Conservation (phyloP, 2,113 vertebrate species). For the Rafetus swinhoei region DNA sequence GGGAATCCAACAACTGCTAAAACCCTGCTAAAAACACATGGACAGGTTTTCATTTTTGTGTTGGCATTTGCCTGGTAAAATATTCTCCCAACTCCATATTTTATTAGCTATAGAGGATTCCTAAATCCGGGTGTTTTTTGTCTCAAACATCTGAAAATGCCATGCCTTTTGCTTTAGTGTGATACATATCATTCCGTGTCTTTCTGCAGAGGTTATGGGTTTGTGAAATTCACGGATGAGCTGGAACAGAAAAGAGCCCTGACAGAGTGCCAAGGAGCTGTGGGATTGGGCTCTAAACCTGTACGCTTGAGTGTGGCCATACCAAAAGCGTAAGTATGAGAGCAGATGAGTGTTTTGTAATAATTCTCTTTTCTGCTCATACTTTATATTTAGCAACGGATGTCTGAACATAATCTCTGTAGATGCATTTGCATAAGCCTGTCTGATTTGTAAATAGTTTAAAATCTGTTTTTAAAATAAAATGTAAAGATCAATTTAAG, state of each 20-base stretch:
- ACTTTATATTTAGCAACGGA: background rate
- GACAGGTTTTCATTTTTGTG: background rate
- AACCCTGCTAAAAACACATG: background rate
- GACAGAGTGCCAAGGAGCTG: conserved; percentile 90
- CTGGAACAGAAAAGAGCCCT: conserved; percentile 90
- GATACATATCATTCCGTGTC: background rate
- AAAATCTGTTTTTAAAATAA: background rate
- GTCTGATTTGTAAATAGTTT: background rate
- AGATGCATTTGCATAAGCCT: background rate
- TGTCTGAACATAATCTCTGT: background rate
- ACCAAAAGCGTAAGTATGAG: conserved; percentile 88
- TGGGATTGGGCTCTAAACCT: conserved; percentile 89
- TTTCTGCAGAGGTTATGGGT: conserved; percentile 90
- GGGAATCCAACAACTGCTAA: background rate
- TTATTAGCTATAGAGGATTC: background rate
- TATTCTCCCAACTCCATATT: background rate
- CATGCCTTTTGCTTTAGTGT: background rate
- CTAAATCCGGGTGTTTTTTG: background rate
- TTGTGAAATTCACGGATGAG: conserved; percentile 94
- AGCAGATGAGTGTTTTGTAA: background rate
- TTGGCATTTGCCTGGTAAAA: background rate
- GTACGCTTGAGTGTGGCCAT: conserved; percentile 92
- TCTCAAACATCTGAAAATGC: background rate
- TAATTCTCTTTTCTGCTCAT: background rate
- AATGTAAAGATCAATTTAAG: background rate